These are phyloP conservation scores for Pygoscelis antarcticus DNA, from an alignment of 2,113 vertebrate genomes.

Conservation along the genomic window DNA sequence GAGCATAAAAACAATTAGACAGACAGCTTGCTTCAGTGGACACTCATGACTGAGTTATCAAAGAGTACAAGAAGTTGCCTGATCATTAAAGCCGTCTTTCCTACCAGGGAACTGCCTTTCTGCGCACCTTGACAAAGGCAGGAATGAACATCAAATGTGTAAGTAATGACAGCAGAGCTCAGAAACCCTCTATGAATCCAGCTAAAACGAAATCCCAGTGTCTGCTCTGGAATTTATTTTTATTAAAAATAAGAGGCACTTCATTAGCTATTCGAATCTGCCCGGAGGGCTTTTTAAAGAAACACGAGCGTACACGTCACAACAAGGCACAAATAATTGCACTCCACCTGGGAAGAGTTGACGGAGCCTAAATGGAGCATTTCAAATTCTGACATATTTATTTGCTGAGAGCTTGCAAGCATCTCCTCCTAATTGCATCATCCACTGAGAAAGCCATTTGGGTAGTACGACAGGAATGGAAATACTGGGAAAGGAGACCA, in stretches of 20 bases:
- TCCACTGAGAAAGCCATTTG: not conserved
- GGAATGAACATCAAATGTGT: not conserved
- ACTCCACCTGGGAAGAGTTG: not conserved
- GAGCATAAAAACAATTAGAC: not conserved
- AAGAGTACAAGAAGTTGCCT: not conserved
- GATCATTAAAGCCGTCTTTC: not conserved
- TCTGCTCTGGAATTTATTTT: conserved; percentile 1
- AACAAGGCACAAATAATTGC: not conserved
- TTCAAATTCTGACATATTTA: not conserved
- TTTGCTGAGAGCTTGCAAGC: not conserved
- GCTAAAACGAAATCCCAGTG: not conserved
- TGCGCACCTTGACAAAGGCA: not conserved
- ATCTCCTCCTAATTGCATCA: conserved; percentile 7
- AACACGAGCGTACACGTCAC: not conserved
- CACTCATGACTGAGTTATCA: not conserved
- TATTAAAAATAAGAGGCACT: conserved; percentile 1
- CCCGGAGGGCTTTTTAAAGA: not conserved
- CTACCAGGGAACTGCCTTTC: not conserved
- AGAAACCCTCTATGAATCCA: not conserved
- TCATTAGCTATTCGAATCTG: not conserved
- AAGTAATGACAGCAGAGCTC: not conserved
- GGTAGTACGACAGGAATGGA: not conserved
- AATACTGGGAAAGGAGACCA: not conserved
- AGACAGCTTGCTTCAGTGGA: not conserved
- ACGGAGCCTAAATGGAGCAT: not conserved